Percentiles rank a stretch among this genome's conserved stretches.
Evolutionary conservation across 2,888 invertebrate genomes (phyloP).

Genomic region (Heterodera filipjevi): DNA sequence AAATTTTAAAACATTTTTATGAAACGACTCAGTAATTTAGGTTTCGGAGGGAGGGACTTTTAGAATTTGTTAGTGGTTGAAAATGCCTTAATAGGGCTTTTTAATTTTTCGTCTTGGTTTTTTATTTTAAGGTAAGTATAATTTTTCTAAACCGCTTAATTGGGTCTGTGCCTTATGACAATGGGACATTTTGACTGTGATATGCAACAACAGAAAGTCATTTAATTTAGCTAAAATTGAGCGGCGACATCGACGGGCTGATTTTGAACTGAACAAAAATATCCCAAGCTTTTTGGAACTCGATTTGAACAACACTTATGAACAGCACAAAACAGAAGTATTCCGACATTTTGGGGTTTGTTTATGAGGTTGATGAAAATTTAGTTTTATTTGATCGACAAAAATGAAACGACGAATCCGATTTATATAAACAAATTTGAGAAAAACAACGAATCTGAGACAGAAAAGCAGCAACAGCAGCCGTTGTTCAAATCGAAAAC

Average conservation of each 20-base stretch:
- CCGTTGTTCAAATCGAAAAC: slow-evolving; percentile 37
- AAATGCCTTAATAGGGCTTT: no score
- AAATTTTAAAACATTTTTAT: no score
- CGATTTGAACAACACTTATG: neutral
- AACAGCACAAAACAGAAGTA: neutral
- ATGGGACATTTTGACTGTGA: no score
- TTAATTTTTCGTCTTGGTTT: no score
- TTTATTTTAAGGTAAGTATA: no score
- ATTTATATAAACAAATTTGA: no score
- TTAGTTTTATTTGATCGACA: neutral
- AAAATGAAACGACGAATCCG: neutral
- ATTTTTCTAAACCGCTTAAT: no score
- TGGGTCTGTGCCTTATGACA: no score
- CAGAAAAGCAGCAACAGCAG: neutral
- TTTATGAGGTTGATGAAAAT: neutral
- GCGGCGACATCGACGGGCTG: neutral
- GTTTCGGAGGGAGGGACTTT: no score
- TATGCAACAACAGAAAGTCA: no score
- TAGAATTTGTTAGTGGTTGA: no score
- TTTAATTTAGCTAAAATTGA: neutral
- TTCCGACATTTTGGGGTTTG: neutral
- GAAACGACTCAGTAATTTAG: no score
- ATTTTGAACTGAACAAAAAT: neutral
- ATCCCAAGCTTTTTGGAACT: neutral
- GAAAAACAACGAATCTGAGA: neutral